Conservation (phyloP, 2,113 vertebrate species). For the Takifugu flavidus region DNA sequence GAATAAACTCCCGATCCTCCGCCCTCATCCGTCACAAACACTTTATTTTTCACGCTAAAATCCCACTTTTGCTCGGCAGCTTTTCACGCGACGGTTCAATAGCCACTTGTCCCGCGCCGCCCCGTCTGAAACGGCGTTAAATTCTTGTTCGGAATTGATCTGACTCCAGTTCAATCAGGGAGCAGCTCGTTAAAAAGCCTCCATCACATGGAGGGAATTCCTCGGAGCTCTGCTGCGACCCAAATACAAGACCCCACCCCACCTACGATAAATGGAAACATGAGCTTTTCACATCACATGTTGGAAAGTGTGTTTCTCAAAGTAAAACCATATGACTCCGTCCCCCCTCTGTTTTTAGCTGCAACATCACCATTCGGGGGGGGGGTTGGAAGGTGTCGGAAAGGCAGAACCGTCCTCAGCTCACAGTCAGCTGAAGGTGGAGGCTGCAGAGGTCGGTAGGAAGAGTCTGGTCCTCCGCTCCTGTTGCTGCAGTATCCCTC, state of each 20-base stretch:
- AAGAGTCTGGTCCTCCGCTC: conserved; percentile 4
- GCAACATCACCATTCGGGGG: conserved; percentile 19
- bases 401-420: conserved; percentile 35
- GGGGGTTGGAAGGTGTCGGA: conserved; percentile 33
- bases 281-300: conserved; percentile 66
- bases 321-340: conserved; percentile 76
- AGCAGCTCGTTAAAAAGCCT: conserved; percentile 63
- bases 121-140: too few species aligned
- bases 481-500: conserved; percentile 35
- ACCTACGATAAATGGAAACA: conserved; percentile 68
- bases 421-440: conserved; percentile 21
- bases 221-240: conserved; percentile 67
- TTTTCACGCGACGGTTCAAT: too few species aligned
- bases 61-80: too few species aligned
- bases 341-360: conserved; percentile 33
- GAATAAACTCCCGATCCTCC: conserved; percentile 29
- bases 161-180: conserved; percentile 58
- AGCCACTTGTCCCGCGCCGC: too few species aligned
- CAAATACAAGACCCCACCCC: conserved; percentile 72
- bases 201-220: conserved; percentile 56
- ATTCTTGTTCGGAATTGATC: conserved; percentile 47
- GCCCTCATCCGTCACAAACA: conserved; percentile 16
- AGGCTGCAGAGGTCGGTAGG: conserved; percentile 31
- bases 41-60: too few species aligned
- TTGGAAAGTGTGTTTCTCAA: conserved; percentile 68